Base-by-base conservation (phyloP, 2,797 vertebrate genomes). In the Darevskia mixta region DNA sequence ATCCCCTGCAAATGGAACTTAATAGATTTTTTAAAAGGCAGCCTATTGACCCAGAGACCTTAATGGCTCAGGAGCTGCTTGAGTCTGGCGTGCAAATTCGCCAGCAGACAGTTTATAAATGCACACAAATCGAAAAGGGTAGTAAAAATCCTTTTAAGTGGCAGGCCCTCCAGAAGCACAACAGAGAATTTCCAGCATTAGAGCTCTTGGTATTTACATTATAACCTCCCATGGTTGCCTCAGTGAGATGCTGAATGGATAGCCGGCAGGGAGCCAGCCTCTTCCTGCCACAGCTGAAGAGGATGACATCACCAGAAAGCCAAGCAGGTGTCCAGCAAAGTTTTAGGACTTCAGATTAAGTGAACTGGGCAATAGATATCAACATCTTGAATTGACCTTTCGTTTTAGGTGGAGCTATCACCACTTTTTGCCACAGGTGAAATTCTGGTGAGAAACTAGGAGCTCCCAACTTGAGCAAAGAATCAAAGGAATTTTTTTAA, bases 11-110 rank as follows among this genome's bases (percentile, higher is more conserved):
- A 95, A 96, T 95, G 94, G 87, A 92, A 90, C 95, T 94, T 95
- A 95, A 96, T 96, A 95, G 95, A 95, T 95, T 94, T 95, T 95
- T 94, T 86, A 92, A 95, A 95, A 93, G 41, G 85, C 77, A 88
- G 45, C 85, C 90, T 95, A 96, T 95, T 96, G 95, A 96, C 95
- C 93, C 94, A 93, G 87, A 84, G 93, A 87, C 41, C 93, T 95
- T 95, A 95, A 96, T 96, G 92, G 92, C 91, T 95, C 94, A 87
- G 92, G 94, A 95, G 41, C 85, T 45, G 72, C 89, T 93, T 38
- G 91, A 94, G 82, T 94, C 88, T 93, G 86, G 87, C 5, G 35
- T 61, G 83, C 15, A 45, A 86, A 77, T 71, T 93, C 91, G 91
- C 92, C 84, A 94, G 92, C 41, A 0, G 76, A 64, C 83, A 91